These are phyloP conservation scores for Cephalopachus bancanus DNA, from an alignment of 2,797 vertebrate species.

Conservation along the genomic window DNA sequence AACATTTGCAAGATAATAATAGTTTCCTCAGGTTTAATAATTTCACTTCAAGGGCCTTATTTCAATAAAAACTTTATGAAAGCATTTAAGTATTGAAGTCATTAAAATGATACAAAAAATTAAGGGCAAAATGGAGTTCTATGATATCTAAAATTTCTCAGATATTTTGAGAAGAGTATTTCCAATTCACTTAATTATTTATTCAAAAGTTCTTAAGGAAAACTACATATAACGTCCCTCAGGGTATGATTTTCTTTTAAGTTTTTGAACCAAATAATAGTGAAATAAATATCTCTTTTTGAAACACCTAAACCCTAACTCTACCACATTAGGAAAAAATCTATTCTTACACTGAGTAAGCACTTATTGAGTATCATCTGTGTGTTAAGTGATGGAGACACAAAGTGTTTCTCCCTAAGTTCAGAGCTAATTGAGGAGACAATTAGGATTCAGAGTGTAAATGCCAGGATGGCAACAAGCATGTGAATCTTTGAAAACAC, in stretches of 20 bases:
- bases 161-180: neutral
- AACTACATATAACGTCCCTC: neutral
- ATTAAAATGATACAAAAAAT: constrained; percentile 12
- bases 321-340: neutral
- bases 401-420: neutral
- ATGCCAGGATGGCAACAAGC: neutral
- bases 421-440: neutral
- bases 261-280: neutral
- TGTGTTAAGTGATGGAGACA: neutral
- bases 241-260: neutral
- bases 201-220: constrained; percentile 29
- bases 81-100: neutral
- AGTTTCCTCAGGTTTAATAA: neutral
- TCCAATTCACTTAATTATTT: constrained; percentile 31
- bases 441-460: neutral
- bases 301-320: neutral
- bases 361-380: neutral
- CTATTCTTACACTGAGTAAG: neutral
- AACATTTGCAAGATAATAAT: neutral
- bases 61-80: neutral
- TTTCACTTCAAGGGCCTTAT: neutral
- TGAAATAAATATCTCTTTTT: neutral
- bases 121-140: neutral
- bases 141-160: neutral
- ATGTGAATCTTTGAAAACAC: neutral